Base-by-base conservation (phyloP, 2,113 vertebrate species). In the Ondatra zibethicus region DNA sequence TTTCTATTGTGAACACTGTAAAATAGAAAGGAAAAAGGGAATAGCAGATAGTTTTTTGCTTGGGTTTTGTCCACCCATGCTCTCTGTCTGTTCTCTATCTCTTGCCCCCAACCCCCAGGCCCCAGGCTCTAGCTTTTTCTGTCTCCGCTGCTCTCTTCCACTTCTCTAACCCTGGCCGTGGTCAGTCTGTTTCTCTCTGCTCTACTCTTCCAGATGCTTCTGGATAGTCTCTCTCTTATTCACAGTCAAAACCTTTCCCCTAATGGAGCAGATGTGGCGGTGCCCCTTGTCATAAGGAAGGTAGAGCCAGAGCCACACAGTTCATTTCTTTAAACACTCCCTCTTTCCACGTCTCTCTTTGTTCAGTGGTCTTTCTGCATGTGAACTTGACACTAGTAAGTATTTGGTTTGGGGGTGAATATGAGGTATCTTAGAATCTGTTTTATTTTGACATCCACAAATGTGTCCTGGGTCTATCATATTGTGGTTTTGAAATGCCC, bases 401-500 rank as follows among this genome's bases (percentile, higher is more conserved):
- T 42, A 0, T 88, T 17, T 88, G 7, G 17, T 61, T 39, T 21
- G 47, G 31, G 39, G 23, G 25, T 91, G 36, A 77, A 91, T 91
- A 84, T 50, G 33, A 88, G 23, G 45, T 50, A 21, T 82, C 84
- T 91, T 68, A 68, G 68, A 68, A 72, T 29, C 63, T 47, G 7
- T 45, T 92, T 86, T 75, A 76, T 72, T 65, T 93, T 93, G 87
- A 93, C 75, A 72, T 72, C 65, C 7, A 58, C 82, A 70, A 50
- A 12, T 55, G 27, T 29, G 27, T 58, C 52, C 73, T 85, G 63
- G 13, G 50, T 47, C n/a, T 61, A 61, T 12, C 45, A 76, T 88
- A 58, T 76, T 80, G 77, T 61, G 55, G 12, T 77, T 84, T 92
- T 93, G 39, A 84, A 85, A 88, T 94, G 72, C 47, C 89, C 52